A percentile compares a stretch with the other conserved stretches of the same genome.
Evolutionary conservation across 2,113 vertebrate genomes (phyloP).

Genomic region (Tragelaphus imberbis): DNA sequence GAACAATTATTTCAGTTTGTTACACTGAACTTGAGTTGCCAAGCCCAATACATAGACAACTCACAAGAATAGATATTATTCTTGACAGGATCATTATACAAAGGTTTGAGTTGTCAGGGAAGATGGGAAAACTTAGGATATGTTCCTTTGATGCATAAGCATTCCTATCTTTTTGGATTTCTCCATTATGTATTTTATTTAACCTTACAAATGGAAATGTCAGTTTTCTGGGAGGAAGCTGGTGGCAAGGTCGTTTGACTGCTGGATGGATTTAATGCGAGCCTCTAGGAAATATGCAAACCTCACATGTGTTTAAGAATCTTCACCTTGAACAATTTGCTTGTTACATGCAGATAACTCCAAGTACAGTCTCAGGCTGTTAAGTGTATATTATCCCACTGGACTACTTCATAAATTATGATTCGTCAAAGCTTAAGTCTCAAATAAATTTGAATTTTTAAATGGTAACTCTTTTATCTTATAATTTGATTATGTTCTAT

Average conservation of each 20-base stretch:
- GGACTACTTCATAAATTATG: constrained; percentile 38
- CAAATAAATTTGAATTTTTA: constrained; percentile 46
- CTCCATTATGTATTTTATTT: constrained; percentile 72
- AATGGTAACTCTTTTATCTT: not conserved
- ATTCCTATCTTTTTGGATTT: constrained; percentile 37
- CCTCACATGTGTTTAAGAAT: constrained; percentile 40
- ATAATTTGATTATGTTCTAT: constrained; percentile 51
- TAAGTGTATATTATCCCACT: not conserved
- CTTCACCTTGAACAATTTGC: constrained; percentile 65
- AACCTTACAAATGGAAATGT: constrained; percentile 73
- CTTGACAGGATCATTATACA: constrained; percentile 67
- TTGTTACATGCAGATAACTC: constrained; percentile 65
- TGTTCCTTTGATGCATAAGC: constrained; percentile 61
- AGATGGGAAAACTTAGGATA: constrained; percentile 60
- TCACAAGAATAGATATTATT: constrained; percentile 57
- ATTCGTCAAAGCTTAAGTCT: constrained; percentile 28
- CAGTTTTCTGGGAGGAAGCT: constrained; percentile 68
- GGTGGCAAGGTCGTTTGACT: constrained; percentile 74
- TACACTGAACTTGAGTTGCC: constrained; percentile 47
- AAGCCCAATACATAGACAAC: constrained; percentile 49
- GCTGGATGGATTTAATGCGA: constrained; percentile 56
- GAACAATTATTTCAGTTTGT: constrained; percentile 57
- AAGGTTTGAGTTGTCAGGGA: constrained; percentile 64
- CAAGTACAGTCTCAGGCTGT: constrained; percentile 30
- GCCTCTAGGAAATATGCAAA: constrained; percentile 67